Base-by-base conservation (phyloP, 2,113 vertebrate species). In the Artemisiospiza belli region DNA sequence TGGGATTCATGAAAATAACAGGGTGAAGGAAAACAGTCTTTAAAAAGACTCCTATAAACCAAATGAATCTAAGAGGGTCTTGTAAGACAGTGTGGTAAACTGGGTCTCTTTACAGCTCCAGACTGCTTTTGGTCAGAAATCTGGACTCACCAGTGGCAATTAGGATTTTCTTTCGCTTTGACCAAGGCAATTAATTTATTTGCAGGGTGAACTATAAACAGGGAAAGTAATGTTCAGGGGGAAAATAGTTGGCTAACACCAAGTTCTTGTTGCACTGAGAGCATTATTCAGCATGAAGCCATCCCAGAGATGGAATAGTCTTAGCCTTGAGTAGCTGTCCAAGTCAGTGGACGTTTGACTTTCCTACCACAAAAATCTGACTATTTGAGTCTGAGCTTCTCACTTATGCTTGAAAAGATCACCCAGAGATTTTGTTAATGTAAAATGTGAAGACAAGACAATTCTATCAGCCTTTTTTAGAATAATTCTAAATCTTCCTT, bases 251-350 rank as follows among this genome's bases (percentile, higher is more conserved):
- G 93, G 63, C 76, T 77, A 69, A 92, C 58, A 92, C 83, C 46
- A 89, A 83, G 80, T 87, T 91, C 61, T 94, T 83, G 67, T 49
- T 33, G 12, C 58, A 27, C 21, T 94, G 83, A 95, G 88, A 93
- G 74, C 66, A 89, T 82, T 83, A 69, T 80, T 95, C 92, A 83
- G 46, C 51, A 66, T 79, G 75, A 89, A 66, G 81, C 94, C 54
- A 75, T 97, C 93, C 57, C 85, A 76, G 83, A 81, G 64, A 52
- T 41, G 95, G 87, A 93, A 97, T 96, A 96, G 15, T 95, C 91
- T 97, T 95, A 87, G 63, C 62, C 58, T 94, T 96, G 75, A 95
- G 43, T 30, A 58, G 22, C 76, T 92, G 95, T 96, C 77, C 92
- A 77, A 58, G 58, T 70, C 86, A 77, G 57, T 61, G 77, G 94